Percentiles rank a stretch among this genome's conserved stretches.
Conservation (phyloP, 1,140 invertebrate genomes). For the Drosophila kikkawai region DNA sequence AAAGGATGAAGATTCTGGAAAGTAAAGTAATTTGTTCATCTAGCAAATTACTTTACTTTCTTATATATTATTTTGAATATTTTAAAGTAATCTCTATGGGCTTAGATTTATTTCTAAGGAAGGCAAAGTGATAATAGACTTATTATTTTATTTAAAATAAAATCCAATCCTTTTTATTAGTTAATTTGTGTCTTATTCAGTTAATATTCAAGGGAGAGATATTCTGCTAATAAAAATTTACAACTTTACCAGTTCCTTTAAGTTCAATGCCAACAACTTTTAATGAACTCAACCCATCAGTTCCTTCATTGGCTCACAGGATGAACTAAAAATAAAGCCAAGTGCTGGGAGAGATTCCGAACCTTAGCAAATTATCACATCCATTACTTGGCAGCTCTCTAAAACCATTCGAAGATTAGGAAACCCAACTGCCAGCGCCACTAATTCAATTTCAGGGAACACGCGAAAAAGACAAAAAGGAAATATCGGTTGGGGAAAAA, state of each 20-base stretch:
- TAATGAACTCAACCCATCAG: constrained; percentile 12
- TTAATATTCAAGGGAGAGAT: background rate
- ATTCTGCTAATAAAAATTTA: background rate
- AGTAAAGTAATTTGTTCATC: background rate
- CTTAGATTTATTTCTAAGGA: background rate
- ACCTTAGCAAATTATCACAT: constrained; percentile 69
- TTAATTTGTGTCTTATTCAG: background rate
- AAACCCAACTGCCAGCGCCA: constrained; percentile 69
- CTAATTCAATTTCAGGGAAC: constrained; percentile 77
- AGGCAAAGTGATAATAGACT: no score
- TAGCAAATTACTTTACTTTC: no score
- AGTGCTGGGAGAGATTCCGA: constrained; percentile 12
- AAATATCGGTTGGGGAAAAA: constrained; percentile 22
- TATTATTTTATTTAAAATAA: background rate
- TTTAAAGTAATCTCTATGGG: background rate
- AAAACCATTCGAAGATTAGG: constrained; percentile 61
- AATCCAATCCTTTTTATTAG: background rate
- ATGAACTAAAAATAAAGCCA: constrained; percentile 24
- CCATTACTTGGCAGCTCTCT: constrained; percentile 61
- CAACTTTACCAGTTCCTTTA: background rate
- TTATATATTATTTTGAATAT: background rate
- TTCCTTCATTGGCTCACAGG: constrained; percentile 2
- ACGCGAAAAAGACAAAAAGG: constrained; percentile 48
- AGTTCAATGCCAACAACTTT: background rate
- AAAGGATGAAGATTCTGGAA: background rate